These are phyloP conservation scores for Diplosoma virens DNA, from an alignment of 23 tunicate genomes.

Conservation along the genomic window DNA sequence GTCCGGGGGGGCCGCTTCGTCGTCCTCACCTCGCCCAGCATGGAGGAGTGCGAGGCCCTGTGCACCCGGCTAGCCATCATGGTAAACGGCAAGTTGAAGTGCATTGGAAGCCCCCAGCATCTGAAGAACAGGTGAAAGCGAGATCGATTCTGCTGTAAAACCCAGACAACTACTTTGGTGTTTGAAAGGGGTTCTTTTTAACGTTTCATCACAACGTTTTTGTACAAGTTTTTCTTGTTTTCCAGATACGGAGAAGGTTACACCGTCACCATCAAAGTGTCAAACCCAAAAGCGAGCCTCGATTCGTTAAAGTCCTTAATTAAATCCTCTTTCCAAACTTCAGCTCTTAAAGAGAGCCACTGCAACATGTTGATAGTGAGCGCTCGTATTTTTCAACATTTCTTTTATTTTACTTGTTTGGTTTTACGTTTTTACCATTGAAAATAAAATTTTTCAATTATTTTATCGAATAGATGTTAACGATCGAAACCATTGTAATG, in stretches of 20 bases:
- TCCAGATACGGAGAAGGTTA: constrained; percentile 89
- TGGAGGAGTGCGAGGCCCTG: constrained; percentile 98
- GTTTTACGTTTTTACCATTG: no score
- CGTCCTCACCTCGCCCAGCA: constrained; percentile 93
- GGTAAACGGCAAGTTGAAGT: constrained; percentile 87
- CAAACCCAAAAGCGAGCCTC: constrained; percentile 10
- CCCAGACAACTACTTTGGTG: no score
- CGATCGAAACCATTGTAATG: no score
- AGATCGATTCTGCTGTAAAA: no score
- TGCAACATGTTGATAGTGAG: constrained; percentile 77
- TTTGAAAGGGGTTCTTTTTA: no score
- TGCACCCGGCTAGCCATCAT: constrained; percentile 92
- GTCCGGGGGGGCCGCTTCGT: constrained; percentile 69
- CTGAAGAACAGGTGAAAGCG: constrained; percentile 82
- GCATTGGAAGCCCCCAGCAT: constrained; percentile 94
- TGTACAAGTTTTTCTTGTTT: background rate
- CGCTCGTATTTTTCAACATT: no score
- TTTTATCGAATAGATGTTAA: no score
- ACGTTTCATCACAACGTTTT: no score
- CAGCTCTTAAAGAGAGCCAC: constrained; percentile 76
- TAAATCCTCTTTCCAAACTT: constrained; percentile 17
- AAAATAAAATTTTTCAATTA: no score
- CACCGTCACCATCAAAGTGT: constrained; percentile 72
- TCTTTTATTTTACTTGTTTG: no score
- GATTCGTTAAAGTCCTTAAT: constrained; percentile 33